Percentiles rank a stretch among this genome's conserved stretches.
Conservation (phyloP, 2,888 invertebrate species). For the Ochropleura plecta region DNA sequence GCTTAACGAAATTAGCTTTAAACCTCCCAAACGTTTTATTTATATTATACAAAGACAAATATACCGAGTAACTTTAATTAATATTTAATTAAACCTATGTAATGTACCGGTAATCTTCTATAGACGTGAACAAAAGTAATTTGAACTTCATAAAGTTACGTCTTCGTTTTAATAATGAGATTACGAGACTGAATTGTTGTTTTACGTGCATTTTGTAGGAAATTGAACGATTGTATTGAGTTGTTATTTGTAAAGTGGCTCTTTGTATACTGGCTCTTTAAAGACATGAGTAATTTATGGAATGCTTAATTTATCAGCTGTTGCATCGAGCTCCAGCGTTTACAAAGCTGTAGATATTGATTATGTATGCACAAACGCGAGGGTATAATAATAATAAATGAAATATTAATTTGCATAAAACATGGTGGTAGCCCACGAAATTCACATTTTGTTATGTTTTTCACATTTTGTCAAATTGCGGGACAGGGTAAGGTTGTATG, state of each 20-base stretch:
- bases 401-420: too few species aligned
- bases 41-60: conserved; percentile 45
- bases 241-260: not conserved
- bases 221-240: not conserved
- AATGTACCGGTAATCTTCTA: conserved; percentile 42
- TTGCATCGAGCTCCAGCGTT: conserved; percentile 1
- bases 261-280: conserved; percentile 1
- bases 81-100: conserved; percentile 50
- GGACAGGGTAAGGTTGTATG: too few species aligned
- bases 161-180: conserved; percentile 37
- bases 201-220: conserved; percentile 14
- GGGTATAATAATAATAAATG: too few species aligned
- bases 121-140: conserved; percentile 35
- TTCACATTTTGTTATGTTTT: too few species aligned
- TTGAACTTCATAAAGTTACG: conserved; percentile 33
- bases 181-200: conserved; percentile 1
- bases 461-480: too few species aligned
- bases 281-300: conserved; percentile 25
- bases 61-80: conserved; percentile 53
- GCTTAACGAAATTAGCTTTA: conserved; percentile 53
- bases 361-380: too few species aligned
- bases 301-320: conserved; percentile 20
- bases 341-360: not conserved
- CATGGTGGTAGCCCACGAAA: too few species aligned
- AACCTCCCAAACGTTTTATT: conserved; percentile 41